Evolutionary conservation across 35 echinoderm and acorn worm species (phyloP), one percentile per base, ranked within the genome.

Genomic region (Holothuria glaberrima): DNA sequence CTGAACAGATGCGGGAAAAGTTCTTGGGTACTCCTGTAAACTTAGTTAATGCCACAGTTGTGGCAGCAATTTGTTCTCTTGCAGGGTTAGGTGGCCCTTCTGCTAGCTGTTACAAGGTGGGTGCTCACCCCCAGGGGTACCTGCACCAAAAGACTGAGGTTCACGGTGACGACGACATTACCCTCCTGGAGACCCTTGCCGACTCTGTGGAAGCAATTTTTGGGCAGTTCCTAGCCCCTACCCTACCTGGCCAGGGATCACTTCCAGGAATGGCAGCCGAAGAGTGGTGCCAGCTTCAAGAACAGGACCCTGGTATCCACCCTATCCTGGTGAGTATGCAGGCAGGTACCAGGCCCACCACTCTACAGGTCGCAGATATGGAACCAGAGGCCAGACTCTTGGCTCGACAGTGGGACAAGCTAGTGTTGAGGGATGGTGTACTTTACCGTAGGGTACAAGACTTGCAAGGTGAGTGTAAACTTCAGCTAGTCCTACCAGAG

Each of bases 401-500:
- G 9, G 26, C 41, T 50, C 89, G 82, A 21, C 80, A 91, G 65
- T 91, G 90, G 90, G 90, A 91, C 59, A 67, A 72, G 45, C 58
- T 91, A 4, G 68, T 57, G 26, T 52, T 71, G 29, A 71, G 80
- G 27, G 56, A 91, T 56, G 80, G 80, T 26, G 58, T 73, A 3
- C 65, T 91, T 12, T 71, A 91, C 46, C 62, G 80, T 16, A 9
- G 58, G 13, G 54, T 32, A 19, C 29, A 30, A 20, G 58, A 82
- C 58, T 12, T 22, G 10, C 38, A 86, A 71, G 61, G 85, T 67
- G 67, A 75, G 33, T 30, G 16, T 6, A 70, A n/a, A 19, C 79
- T 59, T 36, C 93, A 94, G 41, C 89, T 91, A 34, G 83, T 97
- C 17, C 88, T 97, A 2, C 94, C 94, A 22, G 17, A 30, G 1